Conservation (phyloP, 2,113 vertebrate species). For the Dunckerocampus dactyliophorus region DNA sequence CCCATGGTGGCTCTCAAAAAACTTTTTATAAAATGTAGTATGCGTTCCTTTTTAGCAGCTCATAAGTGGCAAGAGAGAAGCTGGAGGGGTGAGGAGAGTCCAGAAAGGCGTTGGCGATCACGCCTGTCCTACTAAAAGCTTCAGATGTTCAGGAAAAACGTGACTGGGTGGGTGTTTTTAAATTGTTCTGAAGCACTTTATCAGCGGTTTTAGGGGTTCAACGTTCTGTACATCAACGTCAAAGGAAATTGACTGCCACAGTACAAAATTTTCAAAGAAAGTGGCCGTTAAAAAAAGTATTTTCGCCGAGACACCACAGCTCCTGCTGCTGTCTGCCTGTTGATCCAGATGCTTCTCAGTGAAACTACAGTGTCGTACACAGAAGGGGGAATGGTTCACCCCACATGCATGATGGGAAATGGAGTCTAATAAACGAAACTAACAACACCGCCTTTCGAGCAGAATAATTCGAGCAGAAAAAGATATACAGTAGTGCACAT, state of each 20-base stretch:
- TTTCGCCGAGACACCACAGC: not conserved
- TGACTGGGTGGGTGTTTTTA: not conserved
- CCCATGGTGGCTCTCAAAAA: conserved; percentile 72
- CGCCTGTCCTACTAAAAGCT: conserved; percentile 28
- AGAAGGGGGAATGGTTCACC: conserved; percentile 19
- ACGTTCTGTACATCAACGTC: no score
- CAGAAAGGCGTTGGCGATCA: conserved; percentile 66
- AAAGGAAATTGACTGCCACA: not conserved
- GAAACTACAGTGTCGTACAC: not conserved
- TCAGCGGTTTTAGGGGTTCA: no score
- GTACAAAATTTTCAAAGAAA: not conserved
- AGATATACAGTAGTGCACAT: no score
- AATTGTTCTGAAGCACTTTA: conserved; percentile 8
- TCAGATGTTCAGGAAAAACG: conserved; percentile 22
- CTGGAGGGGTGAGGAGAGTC: conserved; percentile 17
- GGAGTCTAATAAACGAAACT: conserved; percentile 31
- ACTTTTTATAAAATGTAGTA: conserved; percentile 12
- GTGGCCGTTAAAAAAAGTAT: not conserved
- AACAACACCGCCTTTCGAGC: not conserved
- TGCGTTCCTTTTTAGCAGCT: conserved; percentile 16
- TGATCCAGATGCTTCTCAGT: conserved; percentile 39
- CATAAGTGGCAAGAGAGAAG: conserved; percentile 28
- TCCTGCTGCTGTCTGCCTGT: conserved; percentile 32
- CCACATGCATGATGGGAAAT: conserved; percentile 51
- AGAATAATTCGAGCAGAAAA: fast-evolving